Conservation (phyloP, 2,797 vertebrate genomes). For the Menidia menidia region DNA sequence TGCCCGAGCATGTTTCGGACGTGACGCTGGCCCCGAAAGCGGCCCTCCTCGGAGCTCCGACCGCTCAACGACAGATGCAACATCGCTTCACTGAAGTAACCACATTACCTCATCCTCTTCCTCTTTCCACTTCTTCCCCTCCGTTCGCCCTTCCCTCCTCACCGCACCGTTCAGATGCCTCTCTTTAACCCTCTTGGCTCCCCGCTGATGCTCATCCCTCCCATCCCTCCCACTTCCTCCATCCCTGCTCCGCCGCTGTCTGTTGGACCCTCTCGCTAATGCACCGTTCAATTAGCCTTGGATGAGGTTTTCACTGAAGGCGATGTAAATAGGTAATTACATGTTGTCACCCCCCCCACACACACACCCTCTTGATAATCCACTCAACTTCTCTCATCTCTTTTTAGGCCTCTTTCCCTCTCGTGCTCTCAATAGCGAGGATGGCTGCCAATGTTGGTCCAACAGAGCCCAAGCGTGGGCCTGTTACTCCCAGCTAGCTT, state of each 20-base stretch:
- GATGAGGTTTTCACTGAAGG: conserved; percentile 76
- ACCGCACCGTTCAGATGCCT: conserved; percentile 8
- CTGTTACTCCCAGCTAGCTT: conserved; percentile 77
- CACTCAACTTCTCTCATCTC: conserved; percentile 66
- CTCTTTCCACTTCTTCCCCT: conserved; percentile 5
- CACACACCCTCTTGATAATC: conserved; percentile 70
- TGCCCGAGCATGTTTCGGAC: conserved; percentile 1
- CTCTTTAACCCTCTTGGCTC: conserved; percentile 45
- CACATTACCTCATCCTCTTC: conserved; percentile 28
- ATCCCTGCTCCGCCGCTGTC: conserved; percentile 53
- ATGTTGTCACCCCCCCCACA: conserved; percentile 67
- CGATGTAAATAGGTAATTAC: conserved; percentile 81
- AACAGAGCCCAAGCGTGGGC: conserved; percentile 61
- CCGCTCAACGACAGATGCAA: conserved; percentile 14
- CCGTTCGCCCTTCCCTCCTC: conserved; percentile 3
- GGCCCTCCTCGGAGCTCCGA: conserved; percentile 5
- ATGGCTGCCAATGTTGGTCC: conserved; percentile 70
- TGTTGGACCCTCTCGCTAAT: conserved; percentile 71
- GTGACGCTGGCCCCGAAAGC: conserved; percentile 18
- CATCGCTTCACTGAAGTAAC: conserved; percentile 10
- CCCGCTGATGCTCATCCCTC: conserved; percentile 46
- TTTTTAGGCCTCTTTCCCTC: conserved; percentile 34
- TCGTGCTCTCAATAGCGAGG: conserved; percentile 64
- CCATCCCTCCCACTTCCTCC: conserved; percentile 40
- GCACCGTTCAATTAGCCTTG: conserved; percentile 76